Base-by-base conservation (phyloP, 2,113 vertebrate genomes). In the Trematocara marginatum region DNA sequence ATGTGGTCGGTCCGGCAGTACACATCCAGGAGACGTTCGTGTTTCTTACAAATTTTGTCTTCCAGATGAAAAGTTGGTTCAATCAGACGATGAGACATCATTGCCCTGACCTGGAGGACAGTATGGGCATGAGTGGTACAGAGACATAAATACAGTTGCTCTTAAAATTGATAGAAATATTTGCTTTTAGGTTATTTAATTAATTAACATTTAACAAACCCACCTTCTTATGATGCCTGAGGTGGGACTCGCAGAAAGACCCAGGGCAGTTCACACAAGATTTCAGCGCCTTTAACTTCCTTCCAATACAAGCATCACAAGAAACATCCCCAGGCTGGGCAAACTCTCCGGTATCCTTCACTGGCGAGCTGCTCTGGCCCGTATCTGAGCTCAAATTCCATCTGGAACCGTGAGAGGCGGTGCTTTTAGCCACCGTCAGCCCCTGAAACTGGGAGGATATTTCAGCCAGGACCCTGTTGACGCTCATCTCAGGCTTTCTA, bases 1-100 rank as follows among this genome's bases (percentile, higher is more conserved):
- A 13, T 57, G 82, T 94, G 95, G 88, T 99, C 97, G 0, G 95
- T 96, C 89, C 95, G 69, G 69, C 98, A 99, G 96, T 97, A 99
- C 1, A 96, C 90, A 52, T 98, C 97, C 88, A 99, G 95, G 0
- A 96, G 95, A 4, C 92, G 94, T 8, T 96, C 92, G 9, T 99
- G 98, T 56, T 91, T 96, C 15, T 84, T 96, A 18, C 98, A 99
- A 85, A 95, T 56, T 83, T 95, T 96, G 11, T 95, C 92, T 83
- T 97, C 93, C 87, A 97, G 93, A 35, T 97, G 92, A 66, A 93
- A 90, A 3, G 96, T 89, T 15, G 97, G 97, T 4, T 97, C 96
- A 26, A 97, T 90, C 47, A 97, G 95, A 69, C 94, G 96, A 83
- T 97, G 97, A 8, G 92, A 95, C 0, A 26, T 83, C 51, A 97